phyloP scores from a whole-genome alignment of 2,888 invertebrate genomes.

The Dorcus hopei region DNA sequence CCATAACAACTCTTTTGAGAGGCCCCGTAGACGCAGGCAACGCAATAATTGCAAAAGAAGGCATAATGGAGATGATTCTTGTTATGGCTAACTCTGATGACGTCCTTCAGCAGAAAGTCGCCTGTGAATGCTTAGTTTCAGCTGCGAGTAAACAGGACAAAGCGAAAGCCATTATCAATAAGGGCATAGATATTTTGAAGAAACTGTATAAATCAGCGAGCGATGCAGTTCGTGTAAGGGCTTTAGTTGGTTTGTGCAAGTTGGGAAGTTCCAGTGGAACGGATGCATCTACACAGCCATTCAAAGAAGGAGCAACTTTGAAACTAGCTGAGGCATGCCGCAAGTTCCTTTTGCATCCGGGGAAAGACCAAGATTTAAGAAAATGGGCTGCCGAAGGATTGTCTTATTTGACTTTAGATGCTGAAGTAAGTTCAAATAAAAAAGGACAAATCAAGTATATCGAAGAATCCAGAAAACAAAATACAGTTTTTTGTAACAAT shows the following conservation, averaged over 20 bases:
- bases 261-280: slow-evolving; percentile 91
- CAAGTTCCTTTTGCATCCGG: slow-evolving; percentile 82
- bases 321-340: slow-evolving; percentile 94
- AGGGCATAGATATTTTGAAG: slow-evolving; percentile 88
- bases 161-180: slow-evolving; percentile 81
- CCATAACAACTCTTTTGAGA: slow-evolving; percentile 82
- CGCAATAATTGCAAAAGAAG: slow-evolving; percentile 74
- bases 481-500: not conserved
- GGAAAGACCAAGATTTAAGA: slow-evolving; percentile 83
- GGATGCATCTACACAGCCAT: slow-evolving; percentile 90
- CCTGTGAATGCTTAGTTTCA: slow-evolving; percentile 95
- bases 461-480: not conserved
- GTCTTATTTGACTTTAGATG: slow-evolving; percentile 94
- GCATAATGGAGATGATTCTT: slow-evolving; percentile 93
- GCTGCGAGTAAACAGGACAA: slow-evolving; percentile 97
- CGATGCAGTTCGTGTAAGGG: slow-evolving; percentile 85
- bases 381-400: slow-evolving; percentile 97
- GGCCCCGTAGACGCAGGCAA: slow-evolving; percentile 95
- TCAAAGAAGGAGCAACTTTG: slow-evolving; percentile 90
- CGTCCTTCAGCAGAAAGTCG: slow-evolving; percentile 80
- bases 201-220: slow-evolving; percentile 86
- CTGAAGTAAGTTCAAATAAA: slow-evolving; percentile 56
- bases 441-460: not conserved
- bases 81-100: slow-evolving; percentile 96
- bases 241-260: slow-evolving; percentile 92